Percentiles rank a stretch among this genome's conserved stretches.
These are phyloP conservation scores for Papilio glaucus DNA, from an alignment of 1,140 invertebrate genomes.

Conservation along the genomic window DNA sequence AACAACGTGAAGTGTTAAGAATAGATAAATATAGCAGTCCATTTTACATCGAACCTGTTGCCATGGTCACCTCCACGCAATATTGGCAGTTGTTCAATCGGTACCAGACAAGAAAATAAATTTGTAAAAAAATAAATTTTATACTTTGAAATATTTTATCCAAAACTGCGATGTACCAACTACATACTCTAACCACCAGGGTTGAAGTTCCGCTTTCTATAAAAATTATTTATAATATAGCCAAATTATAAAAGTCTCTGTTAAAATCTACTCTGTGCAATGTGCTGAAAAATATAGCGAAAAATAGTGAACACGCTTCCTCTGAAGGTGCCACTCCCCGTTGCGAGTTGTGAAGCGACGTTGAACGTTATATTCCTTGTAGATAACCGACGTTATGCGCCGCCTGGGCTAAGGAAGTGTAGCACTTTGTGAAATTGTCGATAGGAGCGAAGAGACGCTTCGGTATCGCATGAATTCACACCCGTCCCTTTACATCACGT, in stretches of 20 bases:
- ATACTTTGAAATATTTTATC: too few species aligned
- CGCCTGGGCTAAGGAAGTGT: slow-evolving; percentile 9
- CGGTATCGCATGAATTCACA: neutral
- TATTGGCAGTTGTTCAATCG: too few species aligned
- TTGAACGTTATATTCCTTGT: slow-evolving; percentile 26
- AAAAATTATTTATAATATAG: neutral
- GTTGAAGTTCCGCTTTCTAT: too few species aligned
- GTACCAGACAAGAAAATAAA: too few species aligned
- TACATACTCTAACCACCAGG: too few species aligned
- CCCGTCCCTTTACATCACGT: neutral
- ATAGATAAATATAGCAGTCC: too few species aligned
- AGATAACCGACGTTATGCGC: slow-evolving; percentile 27
- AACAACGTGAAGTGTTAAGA: too few species aligned
- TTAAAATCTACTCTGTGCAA: slow-evolving; percentile 4
- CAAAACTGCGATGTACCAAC: too few species aligned
- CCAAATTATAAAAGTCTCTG: neutral
- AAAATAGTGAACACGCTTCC: slow-evolving; percentile 36
- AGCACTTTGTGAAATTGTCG: slow-evolving; percentile 31
- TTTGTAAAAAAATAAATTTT: too few species aligned
- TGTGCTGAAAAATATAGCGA: slow-evolving; percentile 32
- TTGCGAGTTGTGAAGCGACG: slow-evolving; percentile 8
- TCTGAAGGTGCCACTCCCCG: slow-evolving; percentile 19
- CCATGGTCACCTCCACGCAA: too few species aligned
- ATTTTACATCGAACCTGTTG: too few species aligned
- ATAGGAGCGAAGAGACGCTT: slow-evolving; percentile 5